phyloP scores from a whole-genome alignment of 2,113 vertebrate species.

The Puntigrus tetrazona region DNA sequence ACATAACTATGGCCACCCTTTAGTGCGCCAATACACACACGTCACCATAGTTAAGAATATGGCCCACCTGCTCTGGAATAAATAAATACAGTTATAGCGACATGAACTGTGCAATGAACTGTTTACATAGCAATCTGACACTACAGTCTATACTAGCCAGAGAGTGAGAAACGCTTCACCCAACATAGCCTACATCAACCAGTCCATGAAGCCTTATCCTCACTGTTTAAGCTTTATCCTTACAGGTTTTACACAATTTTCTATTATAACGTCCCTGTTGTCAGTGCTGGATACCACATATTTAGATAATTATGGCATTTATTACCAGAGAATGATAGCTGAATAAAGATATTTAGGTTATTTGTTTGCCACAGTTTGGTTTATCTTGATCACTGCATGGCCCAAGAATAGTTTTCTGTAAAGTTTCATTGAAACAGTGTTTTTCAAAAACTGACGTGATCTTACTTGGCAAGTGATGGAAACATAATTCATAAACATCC shows the following conservation, averaged over 20 bases:
- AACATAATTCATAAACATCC: not conserved
- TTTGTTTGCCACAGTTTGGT: not conserved
- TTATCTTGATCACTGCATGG: not conserved
- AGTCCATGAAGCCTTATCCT: not conserved
- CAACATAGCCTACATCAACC: not conserved
- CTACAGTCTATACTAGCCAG: not conserved
- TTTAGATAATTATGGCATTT: not conserved
- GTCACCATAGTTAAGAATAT: not conserved
- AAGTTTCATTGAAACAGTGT: not conserved
- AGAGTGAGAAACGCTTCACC: not conserved
- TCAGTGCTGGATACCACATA: too few relatives aligned
- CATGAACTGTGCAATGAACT: not conserved
- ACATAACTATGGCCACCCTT: constrained; percentile 28
- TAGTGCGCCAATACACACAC: not conserved
- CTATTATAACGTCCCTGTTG: not conserved
- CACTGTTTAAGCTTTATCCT: not conserved
- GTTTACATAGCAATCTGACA: constrained; percentile 12
- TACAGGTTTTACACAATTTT: not conserved
- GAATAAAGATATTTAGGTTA: not conserved
- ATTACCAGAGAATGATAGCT: not conserved
- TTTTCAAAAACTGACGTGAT: not conserved
- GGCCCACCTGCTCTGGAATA: constrained; percentile 17
- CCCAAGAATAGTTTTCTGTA: not conserved
- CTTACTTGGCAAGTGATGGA: not conserved
- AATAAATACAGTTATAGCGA: constrained; percentile 4